Evolutionary conservation across 2,113 vertebrate species (phyloP), one percentile per base, ranked within the genome.

Genomic region (Entelurus aequoreus): DNA sequence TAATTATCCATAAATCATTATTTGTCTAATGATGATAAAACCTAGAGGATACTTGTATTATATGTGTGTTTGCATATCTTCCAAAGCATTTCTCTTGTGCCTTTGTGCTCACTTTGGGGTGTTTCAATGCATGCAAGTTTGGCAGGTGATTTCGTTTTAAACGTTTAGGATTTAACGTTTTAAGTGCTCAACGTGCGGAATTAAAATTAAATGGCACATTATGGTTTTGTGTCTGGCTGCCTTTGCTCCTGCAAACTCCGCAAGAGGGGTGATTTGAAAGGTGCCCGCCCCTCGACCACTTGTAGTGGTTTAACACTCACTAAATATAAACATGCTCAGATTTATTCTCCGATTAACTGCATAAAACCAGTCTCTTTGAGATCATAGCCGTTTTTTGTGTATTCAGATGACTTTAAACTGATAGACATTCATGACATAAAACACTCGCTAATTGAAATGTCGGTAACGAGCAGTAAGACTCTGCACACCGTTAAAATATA

Each of bases 401-500:
- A 12, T 57, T 42, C 37, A 11, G 9, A 44, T 42, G 54, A 37
- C 36, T 2, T 21, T 8, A 50, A 49, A 56, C 65, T 28, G 36
- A 63, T 55, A 51, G 60, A 57, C 70, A 65, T 65, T 35, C 14
- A 54, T 51, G 44, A 15, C 59, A 44, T 61, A 52, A 63, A 65
- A 72, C 57, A 71, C 57, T 10, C 36, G 60, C 70, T 60, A 62
- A 75, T 75, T 72, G 53, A 80, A 77, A 71, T 55, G 65, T 67
- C 69, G 69, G 54, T 68, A 80, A 61, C 14, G 35, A 74, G 60
- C 49, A 58, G 64, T 74, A 73, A 67, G 37, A 38, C 12, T 64
- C 51, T 52, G 1, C 48, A 13, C 73, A 48, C 51, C 42, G 36
- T 58, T 49, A 53, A 35, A 68, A 75, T 40, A 59, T 19, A 48